Evolutionary conservation across 2,113 vertebrate genomes (phyloP), one percentile per base, ranked within the genome.

Genomic region (Rhabdornis inornatus): DNA sequence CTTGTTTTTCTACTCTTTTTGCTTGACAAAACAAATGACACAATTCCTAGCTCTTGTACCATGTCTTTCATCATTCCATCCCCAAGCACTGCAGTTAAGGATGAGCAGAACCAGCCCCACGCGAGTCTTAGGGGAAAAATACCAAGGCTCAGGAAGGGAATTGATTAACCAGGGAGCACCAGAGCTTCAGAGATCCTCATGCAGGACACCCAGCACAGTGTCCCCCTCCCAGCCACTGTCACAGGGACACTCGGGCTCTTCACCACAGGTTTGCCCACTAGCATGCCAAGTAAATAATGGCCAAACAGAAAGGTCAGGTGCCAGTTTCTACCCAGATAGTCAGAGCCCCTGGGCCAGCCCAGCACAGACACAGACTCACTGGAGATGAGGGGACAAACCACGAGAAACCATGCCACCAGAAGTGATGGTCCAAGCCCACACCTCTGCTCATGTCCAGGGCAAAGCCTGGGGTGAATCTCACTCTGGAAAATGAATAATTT

Each of bases 11-110:
- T 83, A 49, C 83, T 79, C 70, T 37, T 93, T 92, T 89, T 56
- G n/a, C 76, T 61, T 90, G 90, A 90, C 94, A 95, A 91, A 95
- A 95, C 81, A 92, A 92, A 94, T 81, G 30, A 59, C 4, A 8
- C 71, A 84, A 93, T 92, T 92, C 80, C 60, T 65, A 69, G 76
- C n/a, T 88, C 37, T 77, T 71, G 30, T 23, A 14, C 3, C 0
- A 1, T 19, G 44, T 33, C 85, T 89, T 92, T 82, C 76, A 90
- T 88, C 87, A 92, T 66, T 71, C 50, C 37, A 53, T 71, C 90
- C 83, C 76, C 47, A 64, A 78, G 47, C 4, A 1, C 35, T 80
- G 70, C 56, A 52, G 80, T 21, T 65, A 77, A 80, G 50, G 49
- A 68, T 3, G 18, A 31, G 79, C 71, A 90, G 47, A 77, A 35